Base-by-base conservation (phyloP, 2,113 vertebrate genomes). In the Lonchura striata region DNA sequence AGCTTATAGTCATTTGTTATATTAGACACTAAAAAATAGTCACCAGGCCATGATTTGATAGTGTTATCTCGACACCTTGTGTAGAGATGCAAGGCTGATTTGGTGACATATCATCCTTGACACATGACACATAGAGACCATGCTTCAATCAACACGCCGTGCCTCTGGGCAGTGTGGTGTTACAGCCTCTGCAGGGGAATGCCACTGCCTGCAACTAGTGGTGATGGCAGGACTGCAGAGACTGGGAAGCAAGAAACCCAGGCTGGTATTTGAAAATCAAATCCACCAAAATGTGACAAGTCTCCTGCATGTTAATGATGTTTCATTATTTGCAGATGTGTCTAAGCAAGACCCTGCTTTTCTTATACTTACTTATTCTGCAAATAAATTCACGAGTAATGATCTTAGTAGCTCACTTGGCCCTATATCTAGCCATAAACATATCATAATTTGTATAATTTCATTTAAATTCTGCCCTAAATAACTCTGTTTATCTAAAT, bases 31-130 rank as follows among this genome's bases (percentile, higher is more conserved):
- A 54, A 66, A 78, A 82, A 81, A 11, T 76, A 46, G 37, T 69
- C 56, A 81, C 21, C 37, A 95, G 83, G 79, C 82, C 72, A 14
- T 61, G 87, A 37, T 94, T 92, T 89, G 85, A 90, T 86, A 60
- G 70, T 83, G 90, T 92, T 85, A 77, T 89, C 89, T 75, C 70
- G 86, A 86, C 93, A 92, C 80, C 76, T 88, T 90, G 77, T 4
- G 0, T 61, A 52, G 94, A 78, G 92, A 93, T 96, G 96, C 95
- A 97, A 93, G 97, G 93, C 80, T 94, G 95, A 77, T 53, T 94
- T 92, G 91, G 77, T 98, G 97, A 98, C 41, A 41, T 94, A 98
- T 98, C 85, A 44, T 87, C 94, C 86, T 80, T 98, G 98, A 98
- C 98, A 98, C 85, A 72, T 97, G 90, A 90, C 95, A 76, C 92